Conservation (phyloP, 2,888 invertebrate genomes). For the Hirtodrosophila confusa region DNA sequence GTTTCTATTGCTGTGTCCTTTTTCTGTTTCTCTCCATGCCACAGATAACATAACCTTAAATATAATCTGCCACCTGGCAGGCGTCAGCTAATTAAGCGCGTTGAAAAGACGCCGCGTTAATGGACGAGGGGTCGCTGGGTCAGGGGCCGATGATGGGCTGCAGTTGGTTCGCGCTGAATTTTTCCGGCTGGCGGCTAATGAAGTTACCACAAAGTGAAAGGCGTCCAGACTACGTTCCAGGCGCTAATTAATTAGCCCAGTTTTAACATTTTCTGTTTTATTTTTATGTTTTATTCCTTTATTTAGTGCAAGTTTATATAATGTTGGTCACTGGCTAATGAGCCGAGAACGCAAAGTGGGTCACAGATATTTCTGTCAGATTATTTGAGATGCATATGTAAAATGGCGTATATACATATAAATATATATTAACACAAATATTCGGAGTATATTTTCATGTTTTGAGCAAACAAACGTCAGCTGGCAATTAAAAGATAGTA, state of each 20-base stretch:
- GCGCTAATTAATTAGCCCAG: slow-evolving; percentile 58
- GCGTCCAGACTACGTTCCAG: slow-evolving; percentile 45
- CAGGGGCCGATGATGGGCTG: slow-evolving; percentile 11
- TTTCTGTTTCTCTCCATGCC: slow-evolving; percentile 3
- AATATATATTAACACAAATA: no score
- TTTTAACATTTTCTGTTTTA: slow-evolving; percentile 17
- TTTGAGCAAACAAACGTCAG: slow-evolving; percentile 20
- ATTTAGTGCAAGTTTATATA: slow-evolving; percentile 17
- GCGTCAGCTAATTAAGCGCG: slow-evolving; percentile 58
- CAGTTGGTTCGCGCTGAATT: slow-evolving; percentile 22
- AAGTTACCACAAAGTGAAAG: slow-evolving; percentile 64
- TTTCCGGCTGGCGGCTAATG: slow-evolving; percentile 39
- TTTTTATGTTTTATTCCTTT: slow-evolving; percentile 6
- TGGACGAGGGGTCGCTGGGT: slow-evolving; percentile 11
- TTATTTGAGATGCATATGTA: not conserved
- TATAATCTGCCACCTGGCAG: slow-evolving; percentile 44
- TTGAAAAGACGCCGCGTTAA: slow-evolving; percentile 35
- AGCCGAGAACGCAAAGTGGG: slow-evolving; percentile 34
- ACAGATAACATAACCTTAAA: slow-evolving; percentile 47
- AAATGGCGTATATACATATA: not conserved
- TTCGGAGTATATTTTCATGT: not conserved
- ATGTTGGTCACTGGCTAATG: slow-evolving; percentile 47
- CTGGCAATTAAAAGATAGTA: slow-evolving; percentile 12
- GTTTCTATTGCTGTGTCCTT: not conserved
- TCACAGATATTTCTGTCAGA: slow-evolving; percentile 9